phyloP scores from a whole-genome alignment of 2,113 vertebrate species.

The Pluvianellus socialis region DNA sequence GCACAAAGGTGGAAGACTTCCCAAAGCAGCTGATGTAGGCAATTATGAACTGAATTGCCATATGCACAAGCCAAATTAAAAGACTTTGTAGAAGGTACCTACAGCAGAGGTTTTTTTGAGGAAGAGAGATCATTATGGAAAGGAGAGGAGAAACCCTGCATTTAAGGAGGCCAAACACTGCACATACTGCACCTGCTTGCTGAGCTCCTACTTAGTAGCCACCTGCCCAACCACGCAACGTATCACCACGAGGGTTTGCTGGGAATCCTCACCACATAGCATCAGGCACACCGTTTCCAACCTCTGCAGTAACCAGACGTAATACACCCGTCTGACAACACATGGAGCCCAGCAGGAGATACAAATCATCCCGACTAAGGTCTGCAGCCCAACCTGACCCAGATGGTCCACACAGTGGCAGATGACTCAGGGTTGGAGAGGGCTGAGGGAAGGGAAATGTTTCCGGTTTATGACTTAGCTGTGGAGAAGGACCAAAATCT shows the following conservation, averaged over 20 bases:
- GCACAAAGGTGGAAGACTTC: conserved; percentile 42
- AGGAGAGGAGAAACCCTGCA: neutral
- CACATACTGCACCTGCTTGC: neutral
- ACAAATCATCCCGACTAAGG: neutral
- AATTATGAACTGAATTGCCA: conserved; percentile 32
- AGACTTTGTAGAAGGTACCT: neutral
- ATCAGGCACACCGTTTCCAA: neutral
- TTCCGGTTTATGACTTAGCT: neutral
- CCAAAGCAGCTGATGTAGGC: conserved; percentile 32
- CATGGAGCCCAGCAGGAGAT: neutral
- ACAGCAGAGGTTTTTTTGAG: neutral
- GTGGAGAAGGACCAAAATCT: neutral
- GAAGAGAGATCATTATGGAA: neutral
- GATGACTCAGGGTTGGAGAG: neutral
- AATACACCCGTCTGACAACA: neutral
- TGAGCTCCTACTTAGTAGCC: neutral
- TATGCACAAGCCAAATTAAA: conserved; percentile 20
- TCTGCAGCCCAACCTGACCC: neutral
- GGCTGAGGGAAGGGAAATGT: neutral
- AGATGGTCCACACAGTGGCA: neutral
- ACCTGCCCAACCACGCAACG: neutral
- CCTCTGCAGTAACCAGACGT: neutral
- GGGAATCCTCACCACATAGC: neutral
- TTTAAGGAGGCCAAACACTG: neutral
- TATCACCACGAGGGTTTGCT: neutral